phyloP scores from a whole-genome alignment of 2,888 invertebrate species.

The Gastracanthus pulcherrimus region DNA sequence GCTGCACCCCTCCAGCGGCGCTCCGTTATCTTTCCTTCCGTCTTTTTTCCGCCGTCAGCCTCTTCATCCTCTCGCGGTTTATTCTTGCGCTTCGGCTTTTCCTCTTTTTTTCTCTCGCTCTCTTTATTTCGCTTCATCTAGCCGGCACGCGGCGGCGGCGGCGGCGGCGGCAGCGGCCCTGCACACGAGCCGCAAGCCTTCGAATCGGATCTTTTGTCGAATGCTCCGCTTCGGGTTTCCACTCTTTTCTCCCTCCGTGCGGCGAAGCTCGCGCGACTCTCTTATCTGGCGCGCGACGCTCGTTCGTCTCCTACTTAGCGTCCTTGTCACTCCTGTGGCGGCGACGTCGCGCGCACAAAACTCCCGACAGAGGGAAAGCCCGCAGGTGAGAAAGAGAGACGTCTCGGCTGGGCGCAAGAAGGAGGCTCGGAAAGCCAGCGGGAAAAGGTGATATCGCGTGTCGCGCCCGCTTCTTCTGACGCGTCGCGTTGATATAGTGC shows the following conservation, averaged over 20 bases:
- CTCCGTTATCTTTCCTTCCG: conserved; percentile 50
- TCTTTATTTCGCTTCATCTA: conserved; percentile 15
- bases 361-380: background rate
- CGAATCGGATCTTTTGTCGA: conserved; percentile 47
- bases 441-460: conserved; percentile 31
- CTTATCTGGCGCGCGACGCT: background rate
- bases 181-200: background rate
- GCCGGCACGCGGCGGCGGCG: background rate
- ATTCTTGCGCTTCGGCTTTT: conserved; percentile 25
- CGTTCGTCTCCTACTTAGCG: conserved; percentile 22
- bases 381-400: background rate
- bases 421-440: conserved; percentile 5
- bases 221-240: conserved; percentile 37
- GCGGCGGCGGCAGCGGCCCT: background rate
- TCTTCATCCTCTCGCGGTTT: conserved; percentile 43
- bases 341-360: background rate
- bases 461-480: conserved; percentile 6
- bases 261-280: background rate
- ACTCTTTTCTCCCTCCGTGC: background rate
- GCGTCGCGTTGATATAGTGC: conserved; percentile 31
- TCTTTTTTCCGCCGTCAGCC: conserved; percentile 41
- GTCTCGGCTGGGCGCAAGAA: background rate
- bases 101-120: conserved; percentile 19
- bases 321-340: conserved; percentile 1
- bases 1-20: no score